phyloP scores from a whole-genome alignment of 2,113 vertebrate genomes.

The Callipepla squamata region DNA sequence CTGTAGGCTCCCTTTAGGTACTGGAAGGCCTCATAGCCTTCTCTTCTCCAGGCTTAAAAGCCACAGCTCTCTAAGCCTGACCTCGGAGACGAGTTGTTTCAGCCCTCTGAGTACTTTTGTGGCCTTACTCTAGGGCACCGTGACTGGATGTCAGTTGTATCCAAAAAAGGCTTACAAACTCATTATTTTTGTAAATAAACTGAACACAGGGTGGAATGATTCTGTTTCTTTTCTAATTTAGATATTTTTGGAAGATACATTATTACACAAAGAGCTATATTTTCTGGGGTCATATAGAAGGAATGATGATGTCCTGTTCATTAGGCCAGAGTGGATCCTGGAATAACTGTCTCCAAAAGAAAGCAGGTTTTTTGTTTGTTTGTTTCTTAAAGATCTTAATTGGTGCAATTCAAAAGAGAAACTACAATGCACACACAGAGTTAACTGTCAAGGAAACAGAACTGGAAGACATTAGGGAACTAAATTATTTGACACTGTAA shows the following conservation, averaged over 20 bases:
- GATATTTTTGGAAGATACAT: background rate
- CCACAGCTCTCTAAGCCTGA: no score
- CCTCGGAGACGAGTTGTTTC: no score
- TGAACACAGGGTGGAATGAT: background rate
- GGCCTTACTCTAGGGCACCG: no score
- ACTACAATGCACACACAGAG: background rate
- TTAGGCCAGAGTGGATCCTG: background rate
- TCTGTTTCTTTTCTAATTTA: background rate
- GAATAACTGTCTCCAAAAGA: background rate
- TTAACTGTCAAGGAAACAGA: background rate
- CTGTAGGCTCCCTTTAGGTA: no score
- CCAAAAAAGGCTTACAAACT: background rate
- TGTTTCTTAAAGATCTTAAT: background rate
- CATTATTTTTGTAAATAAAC: background rate
- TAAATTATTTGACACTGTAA: background rate
- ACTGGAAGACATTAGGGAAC: background rate
- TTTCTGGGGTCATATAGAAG: background rate
- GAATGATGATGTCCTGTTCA: background rate
- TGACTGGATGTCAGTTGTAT: background rate
- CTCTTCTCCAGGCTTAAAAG: no score
- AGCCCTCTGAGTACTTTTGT: no score
- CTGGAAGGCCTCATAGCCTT: no score
- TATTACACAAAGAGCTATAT: background rate
- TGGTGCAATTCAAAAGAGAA: background rate
- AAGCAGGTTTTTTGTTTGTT: background rate